Evolutionary conservation across 2,888 invertebrate genomes (phyloP), one percentile per base, ranked within the genome.

Genomic region (Eristalis intricaria): DNA sequence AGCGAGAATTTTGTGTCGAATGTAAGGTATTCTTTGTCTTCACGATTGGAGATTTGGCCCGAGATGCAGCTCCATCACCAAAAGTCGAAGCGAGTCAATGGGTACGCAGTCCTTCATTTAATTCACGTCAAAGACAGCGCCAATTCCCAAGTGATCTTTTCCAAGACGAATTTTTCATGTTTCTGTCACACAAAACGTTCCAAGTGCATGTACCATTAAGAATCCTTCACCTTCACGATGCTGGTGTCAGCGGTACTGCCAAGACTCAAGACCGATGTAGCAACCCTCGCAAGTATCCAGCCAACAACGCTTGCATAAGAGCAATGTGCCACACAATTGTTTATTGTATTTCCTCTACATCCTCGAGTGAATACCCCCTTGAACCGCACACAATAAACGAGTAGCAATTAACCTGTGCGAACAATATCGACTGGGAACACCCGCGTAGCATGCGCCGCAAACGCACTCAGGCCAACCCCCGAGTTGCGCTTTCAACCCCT

Each of bases 371-470:
- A 77, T 74, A 69, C 19, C 69, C 56, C 60, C 50, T 71, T 71
- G 10, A 64, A 43, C 26, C n/a, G n/a, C 0, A 69, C 23, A 74
- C 75, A 86, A 82, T 61, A 82, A 56, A 32, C 32, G 32, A 32
- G 32, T 32, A 68, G 82, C 65, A 86, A 86, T 86, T 82, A 78
- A 86, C 81, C 85, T 85, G 68, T 68, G 50, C 63, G 76, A 73
- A 81, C 79, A 82, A 65, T 78, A 68, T 60, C 61, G 70, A 15
- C 10, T 26, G 50, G 43, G 85, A 82, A 86, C 77, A 82, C 85
- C 85, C 73, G 85, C 82, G 85, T 78, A 63, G 63, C 66, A 69
- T 60, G 65, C 61, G 61, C 38, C 66, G 19, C 38, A 38, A 69
- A 56, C 38, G 8, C 15, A 15, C n/a, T 10, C 29, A 40, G 23